Evolutionary conservation across 2,113 vertebrate species (phyloP).

Genomic region (Riparia riparia): DNA sequence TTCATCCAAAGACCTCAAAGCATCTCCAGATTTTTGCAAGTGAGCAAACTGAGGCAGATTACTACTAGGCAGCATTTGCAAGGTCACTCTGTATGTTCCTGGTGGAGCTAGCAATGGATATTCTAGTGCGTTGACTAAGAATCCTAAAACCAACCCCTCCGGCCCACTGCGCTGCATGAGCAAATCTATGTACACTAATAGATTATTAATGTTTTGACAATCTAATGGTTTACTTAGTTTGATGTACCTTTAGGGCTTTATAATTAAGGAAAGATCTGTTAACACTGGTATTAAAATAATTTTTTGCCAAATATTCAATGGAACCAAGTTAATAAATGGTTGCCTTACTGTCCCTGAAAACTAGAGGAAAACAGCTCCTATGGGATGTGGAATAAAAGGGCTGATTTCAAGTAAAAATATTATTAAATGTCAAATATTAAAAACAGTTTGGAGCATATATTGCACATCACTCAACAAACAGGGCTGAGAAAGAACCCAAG

Average conservation of each 20-base stretch:
- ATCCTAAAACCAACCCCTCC: not conserved
- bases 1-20: slow-evolving; percentile 32
- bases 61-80: not conserved
- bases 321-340: not conserved
- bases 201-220: not conserved
- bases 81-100: not conserved
- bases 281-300: not conserved
- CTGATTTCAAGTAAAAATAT: not conserved
- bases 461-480: not conserved
- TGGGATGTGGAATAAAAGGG: not conserved
- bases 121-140: rapidly evolving
- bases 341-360: not conserved
- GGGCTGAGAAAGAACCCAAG: rapidly evolving
- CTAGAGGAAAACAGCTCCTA: not conserved
- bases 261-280: not conserved
- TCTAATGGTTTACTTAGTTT: not conserved
- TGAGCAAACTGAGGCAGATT: not conserved
- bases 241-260: not conserved
- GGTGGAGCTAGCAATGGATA: not conserved
- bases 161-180: not conserved
- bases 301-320: not conserved
- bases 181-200: not conserved
- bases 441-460: not conserved
- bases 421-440: not conserved
- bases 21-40: not conserved